Evolutionary conservation across 2,888 invertebrate species (phyloP), one percentile per base, ranked within the genome.

Genomic region (Seira sanloemensis): DNA sequence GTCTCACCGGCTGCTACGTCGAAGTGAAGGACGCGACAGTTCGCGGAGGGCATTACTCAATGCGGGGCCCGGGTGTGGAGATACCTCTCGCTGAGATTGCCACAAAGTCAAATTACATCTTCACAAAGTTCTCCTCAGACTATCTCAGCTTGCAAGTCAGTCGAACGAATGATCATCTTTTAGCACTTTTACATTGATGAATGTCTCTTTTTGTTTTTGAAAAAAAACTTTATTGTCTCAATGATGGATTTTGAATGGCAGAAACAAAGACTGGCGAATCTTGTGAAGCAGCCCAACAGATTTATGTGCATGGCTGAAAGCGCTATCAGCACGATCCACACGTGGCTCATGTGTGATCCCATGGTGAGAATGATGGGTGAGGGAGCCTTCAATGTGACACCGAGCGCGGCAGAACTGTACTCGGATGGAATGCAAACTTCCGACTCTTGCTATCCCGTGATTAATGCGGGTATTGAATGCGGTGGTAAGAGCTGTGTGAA

Each of bases 231-330:
- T 37, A 37, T 37, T 37, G 37, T 37, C 37, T 37, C 37, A 37
- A 37, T 37, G 37, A 37, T 37, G 37, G 37, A 37, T 37, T 37
- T 37, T 37, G 37, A 37, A 37, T 37, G 19, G 27, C 66, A 86
- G 86, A 78, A 79, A 72, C 78, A 79, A 62, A 37, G 68, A 46
- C 26, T 86, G 24, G 74, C 73, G 5, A 69, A 76, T 37, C 26
- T 76, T 2, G 69, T 83, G 37, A 75, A 71, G 16, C 82, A 72
- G 21, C 72, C 82, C 0, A 78, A 75, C 27, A 69, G 72, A 0
- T 71, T 68, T 50, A 87, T 89, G 88, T 78, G 84, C 50, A 62
- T 87, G 71, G 88, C 88, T n/a, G 88, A 89, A 62, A 88, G 88
- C 19, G 85, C 88, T 9, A 58, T 87, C 19, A 86, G 72, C 7